Percentiles rank a stretch among this genome's conserved stretches.
Conservation (phyloP, 2,113 vertebrate species). For the Vulpes vulpes region DNA sequence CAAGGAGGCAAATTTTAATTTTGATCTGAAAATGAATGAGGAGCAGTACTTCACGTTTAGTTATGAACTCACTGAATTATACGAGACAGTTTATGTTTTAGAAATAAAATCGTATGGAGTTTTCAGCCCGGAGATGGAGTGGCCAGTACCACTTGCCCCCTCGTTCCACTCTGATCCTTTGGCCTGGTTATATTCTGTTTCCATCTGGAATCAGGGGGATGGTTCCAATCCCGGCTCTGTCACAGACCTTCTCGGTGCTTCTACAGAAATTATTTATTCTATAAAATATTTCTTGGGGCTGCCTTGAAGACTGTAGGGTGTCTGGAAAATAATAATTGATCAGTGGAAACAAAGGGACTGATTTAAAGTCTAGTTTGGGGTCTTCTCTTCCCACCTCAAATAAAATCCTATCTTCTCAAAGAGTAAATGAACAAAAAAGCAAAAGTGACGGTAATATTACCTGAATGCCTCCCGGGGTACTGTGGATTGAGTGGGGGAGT, state of each 20-base stretch:
- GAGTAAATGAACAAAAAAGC: neutral
- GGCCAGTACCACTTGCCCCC: fast-evolving
- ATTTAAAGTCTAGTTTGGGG: neutral
- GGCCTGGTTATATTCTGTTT: fast-evolving
- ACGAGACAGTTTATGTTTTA: neutral
- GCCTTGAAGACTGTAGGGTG: neutral
- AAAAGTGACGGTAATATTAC: neutral
- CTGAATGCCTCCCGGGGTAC: neutral
- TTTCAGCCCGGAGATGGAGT: neutral
- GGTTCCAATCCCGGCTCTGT: neutral
- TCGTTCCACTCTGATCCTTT: neutral
- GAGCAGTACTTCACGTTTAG: neutral
- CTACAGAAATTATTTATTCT: neutral
- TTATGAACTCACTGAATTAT: neutral
- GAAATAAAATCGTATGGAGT: neutral
- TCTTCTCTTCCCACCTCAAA: neutral
- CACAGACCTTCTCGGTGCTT: neutral
- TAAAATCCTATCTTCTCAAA: neutral
- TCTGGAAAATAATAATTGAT: neutral
- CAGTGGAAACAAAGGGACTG: neutral
- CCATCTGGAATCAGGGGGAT: fast-evolving
- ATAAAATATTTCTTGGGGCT: neutral
- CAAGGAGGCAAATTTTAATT: neutral
- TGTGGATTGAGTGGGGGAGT: neutral
- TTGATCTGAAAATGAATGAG: neutral